These are phyloP conservation scores for Heliothis subflexa DNA, from an alignment of 1,140 invertebrate genomes.

Conservation along the genomic window DNA sequence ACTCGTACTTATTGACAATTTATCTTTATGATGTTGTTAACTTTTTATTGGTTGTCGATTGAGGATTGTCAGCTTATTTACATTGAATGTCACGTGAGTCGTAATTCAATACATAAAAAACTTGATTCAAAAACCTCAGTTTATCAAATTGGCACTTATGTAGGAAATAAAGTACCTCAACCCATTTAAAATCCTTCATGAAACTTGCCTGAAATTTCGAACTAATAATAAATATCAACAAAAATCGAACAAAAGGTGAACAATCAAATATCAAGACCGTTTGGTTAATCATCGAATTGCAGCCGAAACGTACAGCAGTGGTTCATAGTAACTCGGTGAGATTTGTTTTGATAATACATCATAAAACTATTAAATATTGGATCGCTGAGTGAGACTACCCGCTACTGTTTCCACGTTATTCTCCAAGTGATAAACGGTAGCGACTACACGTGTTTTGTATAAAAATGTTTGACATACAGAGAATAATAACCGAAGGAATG, in stretches of 20 bases:
- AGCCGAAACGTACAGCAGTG: conserved; percentile 78
- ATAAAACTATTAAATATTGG: conserved; percentile 87
- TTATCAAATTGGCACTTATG: too few species aligned
- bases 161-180: too few species aligned
- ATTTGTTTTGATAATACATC: conserved; percentile 87
- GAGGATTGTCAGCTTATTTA: neutral
- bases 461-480: conserved; percentile 28
- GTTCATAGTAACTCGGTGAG: conserved; percentile 80
- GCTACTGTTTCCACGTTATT: conserved; percentile 74
- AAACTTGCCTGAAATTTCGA: neutral
- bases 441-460: conserved; percentile 50
- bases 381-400: conserved; percentile 86
- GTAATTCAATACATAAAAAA: neutral
- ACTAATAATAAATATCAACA: neutral
- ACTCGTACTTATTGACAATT: conserved; percentile 22
- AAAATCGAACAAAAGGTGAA: neutral
- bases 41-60: neutral
- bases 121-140: neutral
- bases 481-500: conserved; percentile 19
- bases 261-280: conserved; percentile 73
- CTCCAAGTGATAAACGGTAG: conserved; percentile 68
- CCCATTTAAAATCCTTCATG: neutral
- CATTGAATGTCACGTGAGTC: neutral
- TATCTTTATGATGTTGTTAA: conserved; percentile 34
- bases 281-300: conserved; percentile 59